Evolutionary conservation across 1,140 invertebrate species (phyloP).

Genomic region (Nasonia longicornis): DNA sequence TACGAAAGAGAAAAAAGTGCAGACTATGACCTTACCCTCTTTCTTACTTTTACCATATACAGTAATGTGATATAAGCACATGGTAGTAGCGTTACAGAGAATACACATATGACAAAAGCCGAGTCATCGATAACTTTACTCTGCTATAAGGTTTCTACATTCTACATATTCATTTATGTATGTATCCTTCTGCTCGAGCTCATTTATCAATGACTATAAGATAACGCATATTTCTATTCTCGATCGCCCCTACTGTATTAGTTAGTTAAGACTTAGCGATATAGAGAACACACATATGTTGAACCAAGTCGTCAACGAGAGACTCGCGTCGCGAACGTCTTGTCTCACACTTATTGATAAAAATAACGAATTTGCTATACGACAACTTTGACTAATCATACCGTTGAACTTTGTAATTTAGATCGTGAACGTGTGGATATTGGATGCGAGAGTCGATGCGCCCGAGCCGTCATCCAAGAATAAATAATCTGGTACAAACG

Average conservation of each 20-base stretch:
- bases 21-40: constrained; percentile 8
- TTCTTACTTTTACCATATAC: background rate
- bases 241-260: background rate
- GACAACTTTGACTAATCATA: constrained; percentile 23
- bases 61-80: constrained; percentile 3
- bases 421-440: background rate
- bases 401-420: background rate
- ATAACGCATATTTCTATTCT: background rate
- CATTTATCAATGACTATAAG: constrained; percentile 12
- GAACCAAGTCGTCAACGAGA: background rate
- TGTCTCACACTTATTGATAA: background rate
- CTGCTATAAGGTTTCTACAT: background rate
- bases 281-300: constrained; percentile 21
- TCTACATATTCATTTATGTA: background rate
- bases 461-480: background rate
- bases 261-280: constrained; percentile 21
- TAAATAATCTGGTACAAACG: background rate
- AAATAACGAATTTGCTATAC: background rate
- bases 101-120: background rate
- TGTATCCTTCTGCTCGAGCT: background rate
- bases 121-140: constrained; percentile 19
- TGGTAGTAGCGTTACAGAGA: constrained; percentile 5
- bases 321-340: background rate
- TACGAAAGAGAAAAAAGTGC: constrained; percentile 19
- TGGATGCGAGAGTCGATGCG: background rate